phyloP scores from a whole-genome alignment of 2,888 invertebrate species.

The Ophonus ardosiacus region DNA sequence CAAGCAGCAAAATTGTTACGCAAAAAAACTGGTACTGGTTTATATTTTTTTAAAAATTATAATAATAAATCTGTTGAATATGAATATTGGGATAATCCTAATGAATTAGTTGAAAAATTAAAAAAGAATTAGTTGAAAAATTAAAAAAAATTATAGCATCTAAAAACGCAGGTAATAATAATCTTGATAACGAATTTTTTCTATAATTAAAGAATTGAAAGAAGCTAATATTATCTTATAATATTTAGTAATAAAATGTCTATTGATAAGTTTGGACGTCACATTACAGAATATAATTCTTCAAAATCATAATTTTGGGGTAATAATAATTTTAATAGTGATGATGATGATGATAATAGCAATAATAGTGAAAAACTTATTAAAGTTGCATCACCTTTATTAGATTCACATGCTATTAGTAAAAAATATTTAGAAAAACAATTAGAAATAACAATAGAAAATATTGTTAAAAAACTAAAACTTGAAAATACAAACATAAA shows the following conservation, averaged over 20 bases:
- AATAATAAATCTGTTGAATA: slow-evolving; percentile 9
- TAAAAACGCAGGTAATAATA: slow-evolving; percentile 53
- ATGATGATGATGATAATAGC: too few relatives aligned
- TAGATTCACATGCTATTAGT: too few relatives aligned
- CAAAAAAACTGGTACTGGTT: neutral
- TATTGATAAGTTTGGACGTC: too few relatives aligned
- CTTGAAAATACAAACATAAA: too few relatives aligned
- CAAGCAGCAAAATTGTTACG: neutral
- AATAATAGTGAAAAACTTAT: neutral
- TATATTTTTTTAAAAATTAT: neutral
- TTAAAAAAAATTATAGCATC: slow-evolving; percentile 55
- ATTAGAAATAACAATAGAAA: too few relatives aligned
- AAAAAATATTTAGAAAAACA: neutral
- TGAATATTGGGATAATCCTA: slow-evolving; percentile 61
- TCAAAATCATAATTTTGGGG: too few relatives aligned
- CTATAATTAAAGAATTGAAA: slow-evolving; percentile 37
- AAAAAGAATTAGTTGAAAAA: too few relatives aligned
- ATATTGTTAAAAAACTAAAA: too few relatives aligned
- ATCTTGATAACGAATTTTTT: slow-evolving; percentile 60
- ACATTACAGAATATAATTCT: too few relatives aligned
- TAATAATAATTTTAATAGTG: too few relatives aligned
- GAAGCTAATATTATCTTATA: neutral
- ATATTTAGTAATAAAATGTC: neutral
- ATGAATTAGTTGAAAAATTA: slow-evolving; percentile 56
- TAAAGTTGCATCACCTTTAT: too few relatives aligned